phyloP scores from a whole-genome alignment of 2,797 vertebrate genomes.

The Eidolon dupreanum region DNA sequence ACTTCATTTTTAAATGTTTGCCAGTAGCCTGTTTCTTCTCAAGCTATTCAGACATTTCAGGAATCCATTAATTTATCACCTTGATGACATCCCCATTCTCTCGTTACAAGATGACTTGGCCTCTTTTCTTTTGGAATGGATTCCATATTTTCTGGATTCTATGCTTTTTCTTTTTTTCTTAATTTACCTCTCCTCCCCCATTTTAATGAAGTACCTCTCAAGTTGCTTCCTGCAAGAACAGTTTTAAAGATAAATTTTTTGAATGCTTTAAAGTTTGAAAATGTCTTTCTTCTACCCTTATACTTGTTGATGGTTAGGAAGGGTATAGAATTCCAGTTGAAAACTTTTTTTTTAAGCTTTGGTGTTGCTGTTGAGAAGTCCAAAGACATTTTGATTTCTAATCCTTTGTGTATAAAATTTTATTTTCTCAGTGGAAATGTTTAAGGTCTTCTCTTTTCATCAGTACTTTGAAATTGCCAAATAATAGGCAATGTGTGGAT shows the following conservation, averaged over 20 bases:
- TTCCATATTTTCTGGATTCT: background rate
- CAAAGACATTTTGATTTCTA: background rate
- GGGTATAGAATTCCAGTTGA: background rate
- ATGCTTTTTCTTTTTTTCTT: background rate
- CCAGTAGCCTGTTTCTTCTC: background rate
- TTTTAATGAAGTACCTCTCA: background rate
- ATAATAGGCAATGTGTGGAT: background rate
- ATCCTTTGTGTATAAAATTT: background rate
- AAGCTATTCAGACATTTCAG: background rate
- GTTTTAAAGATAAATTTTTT: background rate
- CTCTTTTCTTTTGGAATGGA: background rate
- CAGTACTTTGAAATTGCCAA: background rate
- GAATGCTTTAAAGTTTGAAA: background rate
- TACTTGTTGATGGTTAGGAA: background rate
- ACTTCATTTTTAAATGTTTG: background rate
- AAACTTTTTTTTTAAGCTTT: background rate
- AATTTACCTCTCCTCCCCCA: background rate
- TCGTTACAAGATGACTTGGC: background rate
- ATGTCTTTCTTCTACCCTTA: background rate
- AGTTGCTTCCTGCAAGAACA: background rate
- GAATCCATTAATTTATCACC: background rate
- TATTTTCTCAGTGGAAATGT: background rate
- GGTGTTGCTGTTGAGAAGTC: background rate
- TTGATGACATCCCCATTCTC: background rate
- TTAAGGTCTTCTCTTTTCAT: background rate